Evolutionary conservation across 2,797 vertebrate species (phyloP), one percentile per base, ranked within the genome.

Genomic region (Loris lydekkerianus): DNA sequence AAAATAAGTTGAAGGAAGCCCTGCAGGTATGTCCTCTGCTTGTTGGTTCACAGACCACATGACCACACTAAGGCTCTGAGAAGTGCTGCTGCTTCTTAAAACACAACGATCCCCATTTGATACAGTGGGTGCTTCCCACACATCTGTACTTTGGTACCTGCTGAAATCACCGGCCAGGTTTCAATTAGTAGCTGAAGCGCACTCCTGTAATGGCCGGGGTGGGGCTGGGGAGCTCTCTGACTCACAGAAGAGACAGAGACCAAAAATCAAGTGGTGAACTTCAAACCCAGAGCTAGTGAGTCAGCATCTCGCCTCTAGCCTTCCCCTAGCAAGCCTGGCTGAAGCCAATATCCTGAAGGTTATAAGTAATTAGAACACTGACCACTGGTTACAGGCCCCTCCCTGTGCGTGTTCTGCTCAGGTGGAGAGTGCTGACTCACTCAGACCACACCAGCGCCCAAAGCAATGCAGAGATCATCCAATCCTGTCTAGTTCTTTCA

Each of bases 371-470:
- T 21, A 67, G 85, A 92, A 81, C 34, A 15, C 65, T 89, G 90
- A 80, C 63, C 82, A 1, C 46, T 40, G 73, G 23, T 56, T 58
- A 56, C 8, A 49, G 46, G 69, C 61, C 73, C 37, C 86, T 75
- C 73, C 82, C 46, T 1, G 70, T 37, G 65, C 2, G 1, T 10
- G 43, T 5, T 77, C 61, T 49, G 81, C 65, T 73, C 17, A 40
- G 77, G 90, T 60, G 27, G 81, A 49, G 75, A 58, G 17, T 1
- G 56, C 81, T 96, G 96, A 91, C 90, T 95, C 81, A 95, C 34
- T 9, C 85, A 29, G 58, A 78, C 53, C 76, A 10, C 0, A 0
- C 80, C 91, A 40, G 75, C 0, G 8, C 80, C 86, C 40, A 0
- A 7, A 65, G 86, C 84, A 3, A 7, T 46, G 10, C 11, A 10